Percentiles rank a stretch among this genome's conserved stretches.
Conservation (phyloP, 2,113 vertebrate species). For the Otocyon megalotis region DNA sequence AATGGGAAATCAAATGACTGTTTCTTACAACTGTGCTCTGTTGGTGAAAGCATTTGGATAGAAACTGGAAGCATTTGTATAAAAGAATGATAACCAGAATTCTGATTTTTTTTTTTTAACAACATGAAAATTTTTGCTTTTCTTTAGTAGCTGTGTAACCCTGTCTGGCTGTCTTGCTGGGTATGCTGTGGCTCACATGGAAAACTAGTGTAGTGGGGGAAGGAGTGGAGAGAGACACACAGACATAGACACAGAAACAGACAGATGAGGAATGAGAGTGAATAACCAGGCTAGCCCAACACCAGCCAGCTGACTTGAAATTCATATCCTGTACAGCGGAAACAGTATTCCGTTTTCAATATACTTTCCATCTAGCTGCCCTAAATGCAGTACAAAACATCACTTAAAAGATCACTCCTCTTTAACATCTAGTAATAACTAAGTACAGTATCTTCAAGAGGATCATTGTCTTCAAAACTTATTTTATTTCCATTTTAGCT, state of each 20-base stretch:
- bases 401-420: background rate
- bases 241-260: background rate
- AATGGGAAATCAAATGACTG: background rate
- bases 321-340: background rate
- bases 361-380: background rate
- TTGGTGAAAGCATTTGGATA: conserved; percentile 78
- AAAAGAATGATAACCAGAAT: conserved; percentile 44
- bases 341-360: background rate
- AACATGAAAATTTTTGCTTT: conserved; percentile 50
- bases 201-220: background rate
- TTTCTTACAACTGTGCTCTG: conserved; percentile 71
- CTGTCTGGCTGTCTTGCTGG: background rate
- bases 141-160: conserved; percentile 27
- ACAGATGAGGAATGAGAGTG: background rate
- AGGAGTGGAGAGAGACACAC: background rate
- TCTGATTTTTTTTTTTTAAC: background rate
- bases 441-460: background rate
- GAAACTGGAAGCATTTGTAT: conserved; percentile 58
- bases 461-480: conserved; percentile 9
- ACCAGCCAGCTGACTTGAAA: background rate
- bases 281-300: background rate
- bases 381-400: background rate
- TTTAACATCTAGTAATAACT: background rate
- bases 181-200: background rate
- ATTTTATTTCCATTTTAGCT: background rate